phyloP scores from a whole-genome alignment of 2,113 vertebrate species.

The Solea solea region DNA sequence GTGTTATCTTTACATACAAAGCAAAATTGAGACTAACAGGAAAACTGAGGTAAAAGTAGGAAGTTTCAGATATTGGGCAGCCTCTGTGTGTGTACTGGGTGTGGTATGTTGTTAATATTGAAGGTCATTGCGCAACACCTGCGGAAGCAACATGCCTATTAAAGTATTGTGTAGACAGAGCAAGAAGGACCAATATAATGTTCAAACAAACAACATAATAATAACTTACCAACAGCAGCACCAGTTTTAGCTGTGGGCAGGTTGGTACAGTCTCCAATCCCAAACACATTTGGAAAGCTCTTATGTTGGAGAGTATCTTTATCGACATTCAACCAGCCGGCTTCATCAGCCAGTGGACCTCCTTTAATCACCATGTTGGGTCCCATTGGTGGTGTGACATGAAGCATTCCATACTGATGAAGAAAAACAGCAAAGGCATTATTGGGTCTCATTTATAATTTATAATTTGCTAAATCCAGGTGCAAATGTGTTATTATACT shows the following conservation, averaged over 20 bases:
- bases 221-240: slow-evolving; percentile 89
- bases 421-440: background rate
- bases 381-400: slow-evolving; percentile 97
- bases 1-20: background rate
- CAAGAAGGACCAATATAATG: background rate
- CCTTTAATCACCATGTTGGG: slow-evolving; percentile 85
- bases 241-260: slow-evolving; percentile 93
- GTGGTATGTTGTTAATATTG: slow-evolving; percentile 3
- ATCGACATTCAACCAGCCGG: slow-evolving; percentile 91
- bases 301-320: slow-evolving; percentile 92
- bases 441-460: too few relatives aligned
- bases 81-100: background rate
- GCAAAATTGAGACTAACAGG: background rate
- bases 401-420: slow-evolving; percentile 95
- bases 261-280: slow-evolving; percentile 96
- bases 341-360: slow-evolving; percentile 83
- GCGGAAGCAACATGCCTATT: background rate
- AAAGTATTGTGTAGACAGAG: background rate
- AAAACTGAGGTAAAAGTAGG: background rate
- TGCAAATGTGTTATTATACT: too few relatives aligned
- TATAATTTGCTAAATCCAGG: too few relatives aligned
- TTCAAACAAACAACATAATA: background rate
- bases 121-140: slow-evolving; percentile 15
- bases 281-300: slow-evolving; percentile 92
- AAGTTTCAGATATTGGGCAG: background rate